These are phyloP conservation scores for Pachymerium ferrugineum DNA, from an alignment of 2,888 invertebrate species.

Conservation along the genomic window DNA sequence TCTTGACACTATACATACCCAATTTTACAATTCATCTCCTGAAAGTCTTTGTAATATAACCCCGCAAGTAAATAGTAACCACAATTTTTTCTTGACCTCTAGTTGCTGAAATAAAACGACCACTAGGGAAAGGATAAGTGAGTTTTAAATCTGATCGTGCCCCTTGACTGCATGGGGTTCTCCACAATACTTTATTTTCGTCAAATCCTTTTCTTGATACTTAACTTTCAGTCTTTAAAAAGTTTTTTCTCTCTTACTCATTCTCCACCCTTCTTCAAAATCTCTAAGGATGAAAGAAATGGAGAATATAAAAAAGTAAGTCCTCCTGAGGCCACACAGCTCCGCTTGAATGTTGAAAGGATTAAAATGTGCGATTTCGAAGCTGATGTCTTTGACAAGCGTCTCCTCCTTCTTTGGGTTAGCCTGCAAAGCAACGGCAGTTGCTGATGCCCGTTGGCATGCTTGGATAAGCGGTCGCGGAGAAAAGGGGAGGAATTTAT, in stretches of 20 bases:
- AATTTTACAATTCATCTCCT: constrained; percentile 5
- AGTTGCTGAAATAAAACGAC: neutral
- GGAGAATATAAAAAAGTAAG: neutral
- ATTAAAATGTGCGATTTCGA: constrained; percentile 19
- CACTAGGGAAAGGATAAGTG: too few species aligned
- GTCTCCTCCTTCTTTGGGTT: neutral
- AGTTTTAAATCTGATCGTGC: too few species aligned
- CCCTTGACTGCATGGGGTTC: too few species aligned
- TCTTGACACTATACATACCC: neutral
- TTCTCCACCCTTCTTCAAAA: too few species aligned
- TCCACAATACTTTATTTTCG: too few species aligned
- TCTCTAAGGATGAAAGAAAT: neutral
- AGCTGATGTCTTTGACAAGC: constrained; percentile 14
- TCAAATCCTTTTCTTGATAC: too few species aligned
- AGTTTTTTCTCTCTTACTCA: neutral
- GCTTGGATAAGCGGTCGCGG: constrained; percentile 2
- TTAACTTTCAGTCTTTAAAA: too few species aligned
- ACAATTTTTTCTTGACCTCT: neutral
- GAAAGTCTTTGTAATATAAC: neutral
- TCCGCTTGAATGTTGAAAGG: constrained; percentile 5
- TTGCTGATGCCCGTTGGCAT: constrained; percentile 8
- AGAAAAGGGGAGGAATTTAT: neutral
- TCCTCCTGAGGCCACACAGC: neutral
- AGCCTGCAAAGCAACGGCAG: neutral
- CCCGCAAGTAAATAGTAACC: neutral